Percentiles rank a stretch among this genome's conserved stretches.
Evolutionary conservation across 2,888 invertebrate genomes (phyloP).

Genomic region (Adineta ricciae): DNA sequence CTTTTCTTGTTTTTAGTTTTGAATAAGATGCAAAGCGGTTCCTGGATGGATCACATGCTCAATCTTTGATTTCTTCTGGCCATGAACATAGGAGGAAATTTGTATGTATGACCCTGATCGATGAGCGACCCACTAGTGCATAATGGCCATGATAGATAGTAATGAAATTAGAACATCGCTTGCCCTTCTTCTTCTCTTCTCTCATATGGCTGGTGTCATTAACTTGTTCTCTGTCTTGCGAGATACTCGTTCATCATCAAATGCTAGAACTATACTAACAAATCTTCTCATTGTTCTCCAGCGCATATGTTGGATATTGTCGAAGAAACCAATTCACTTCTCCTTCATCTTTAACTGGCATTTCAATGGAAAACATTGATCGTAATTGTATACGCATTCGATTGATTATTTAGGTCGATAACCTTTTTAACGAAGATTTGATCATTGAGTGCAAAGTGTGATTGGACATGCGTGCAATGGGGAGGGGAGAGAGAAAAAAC

Average conservation of each 20-base stretch:
- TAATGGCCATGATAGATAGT: background rate
- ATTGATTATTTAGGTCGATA: background rate
- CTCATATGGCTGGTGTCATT: background rate
- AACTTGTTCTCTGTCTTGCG: background rate
- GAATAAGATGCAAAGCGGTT: background rate
- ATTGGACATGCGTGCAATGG: too few relatives aligned
- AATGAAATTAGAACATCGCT: background rate
- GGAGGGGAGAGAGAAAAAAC: too few relatives aligned
- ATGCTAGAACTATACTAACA: background rate
- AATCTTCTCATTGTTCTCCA: background rate
- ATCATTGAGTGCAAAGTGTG: too few relatives aligned
- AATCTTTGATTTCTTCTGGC: background rate
- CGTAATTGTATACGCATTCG: background rate
- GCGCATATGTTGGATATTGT: background rate
- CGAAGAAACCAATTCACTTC: background rate
- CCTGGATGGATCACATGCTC: background rate
- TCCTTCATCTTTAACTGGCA: background rate
- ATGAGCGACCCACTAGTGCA: background rate
- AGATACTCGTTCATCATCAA: background rate
- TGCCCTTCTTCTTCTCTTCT: background rate
- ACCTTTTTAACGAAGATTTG: background rate
- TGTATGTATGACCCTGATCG: background rate
- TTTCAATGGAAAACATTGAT: background rate
- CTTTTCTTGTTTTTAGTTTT: background rate
- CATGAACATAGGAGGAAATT: background rate